Evolutionary conservation across 2,797 vertebrate genomes (phyloP).

Genomic region (Propithecus deckenii): DNA sequence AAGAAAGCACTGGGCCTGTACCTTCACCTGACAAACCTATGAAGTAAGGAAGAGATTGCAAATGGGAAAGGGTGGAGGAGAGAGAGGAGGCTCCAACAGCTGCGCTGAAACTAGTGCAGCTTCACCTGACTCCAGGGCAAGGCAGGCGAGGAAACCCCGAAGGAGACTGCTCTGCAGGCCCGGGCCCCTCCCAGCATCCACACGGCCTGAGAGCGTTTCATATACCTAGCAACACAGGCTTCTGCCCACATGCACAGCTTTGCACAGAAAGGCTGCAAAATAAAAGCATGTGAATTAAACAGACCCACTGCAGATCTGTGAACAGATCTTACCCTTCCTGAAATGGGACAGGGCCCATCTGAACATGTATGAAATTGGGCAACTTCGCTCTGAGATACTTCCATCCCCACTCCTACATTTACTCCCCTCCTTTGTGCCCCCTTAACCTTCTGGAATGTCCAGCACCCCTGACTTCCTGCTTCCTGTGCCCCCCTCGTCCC

Average conservation of each 20-base stretch:
- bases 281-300: not conserved
- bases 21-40: not conserved
- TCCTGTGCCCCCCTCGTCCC: not conserved
- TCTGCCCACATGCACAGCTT: not conserved
- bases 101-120: not conserved
- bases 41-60: not conserved
- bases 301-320: not conserved
- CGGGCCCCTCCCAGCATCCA: not conserved
- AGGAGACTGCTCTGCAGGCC: fast-evolving
- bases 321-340: not conserved
- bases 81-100: not conserved
- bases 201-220: not conserved
- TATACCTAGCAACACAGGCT: not conserved
- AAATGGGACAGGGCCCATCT: not conserved
- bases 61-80: not conserved
- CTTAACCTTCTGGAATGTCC: not conserved
- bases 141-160: not conserved
- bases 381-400: not conserved
- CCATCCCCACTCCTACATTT: not conserved
- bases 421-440: not conserved
- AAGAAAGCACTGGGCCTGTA: not conserved
- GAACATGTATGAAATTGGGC: not conserved
- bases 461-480: not conserved
- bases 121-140: not conserved
- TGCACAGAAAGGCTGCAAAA: not conserved